Evolutionary conservation across 2,888 invertebrate species (phyloP), one percentile per base, ranked within the genome.

Genomic region (Liodrosophila aerea): DNA sequence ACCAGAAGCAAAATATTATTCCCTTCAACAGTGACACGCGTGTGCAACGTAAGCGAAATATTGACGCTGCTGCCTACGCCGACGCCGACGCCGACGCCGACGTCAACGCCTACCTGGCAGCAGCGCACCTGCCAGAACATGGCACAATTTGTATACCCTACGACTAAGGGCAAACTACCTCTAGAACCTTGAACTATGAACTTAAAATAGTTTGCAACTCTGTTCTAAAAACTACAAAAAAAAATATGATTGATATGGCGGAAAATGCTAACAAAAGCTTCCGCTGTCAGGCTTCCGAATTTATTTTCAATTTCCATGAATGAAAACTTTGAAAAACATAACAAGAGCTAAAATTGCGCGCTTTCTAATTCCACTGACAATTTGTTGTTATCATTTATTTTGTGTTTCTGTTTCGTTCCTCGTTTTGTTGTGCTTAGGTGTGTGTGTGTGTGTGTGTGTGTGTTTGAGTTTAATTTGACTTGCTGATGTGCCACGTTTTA

Each of bases 401-500:
- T 29, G 37, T 12, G 13, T 7, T 18, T 43, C n/a, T 39, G 22
- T 11, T 34, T 44, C 1, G 7, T 22, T 15, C 34, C 1, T 31
- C 12, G 34, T 4, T 0, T 36, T 31, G 53, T 11, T 22, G 11
- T 36, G 7, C 29, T 51, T 34, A n/a, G 7, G 31, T n/a, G 52
- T 47, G 9, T 27, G 15, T 54, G 13, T 45, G 12, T 29, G 30
- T 15, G 7, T 41, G 33, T 47, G 60, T 50, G 33, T 49, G 46
- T 50, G 54, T 51, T 47, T 47, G 60, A 62, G 59, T 67, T 68
- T 49, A 68, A 73, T 76, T 78, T 63, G 66, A 69, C 51, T 70
- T 75, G 78, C 62, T 57, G 31, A 75, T 59, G 44, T 44, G 65
- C 65, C 77, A 69, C 62, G 67, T 73, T 75, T 45, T 27, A 34